Percentiles rank a stretch among this genome's conserved stretches.
phyloP scores from a whole-genome alignment of 2,113 vertebrate species.

The Callospermophilus lateralis region DNA sequence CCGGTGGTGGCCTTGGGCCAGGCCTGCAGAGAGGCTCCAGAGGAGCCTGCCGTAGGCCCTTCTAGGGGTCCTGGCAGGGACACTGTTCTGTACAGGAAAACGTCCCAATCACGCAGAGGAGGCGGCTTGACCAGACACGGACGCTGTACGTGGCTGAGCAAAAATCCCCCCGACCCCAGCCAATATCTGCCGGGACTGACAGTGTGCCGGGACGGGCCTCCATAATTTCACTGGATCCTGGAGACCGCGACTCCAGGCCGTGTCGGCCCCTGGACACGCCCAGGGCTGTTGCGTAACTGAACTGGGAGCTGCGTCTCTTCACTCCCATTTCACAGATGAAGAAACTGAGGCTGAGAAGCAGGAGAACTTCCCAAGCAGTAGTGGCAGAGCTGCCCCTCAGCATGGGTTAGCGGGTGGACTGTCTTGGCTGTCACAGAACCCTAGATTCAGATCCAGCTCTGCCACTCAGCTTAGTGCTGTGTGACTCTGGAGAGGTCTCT shows the following conservation, averaged over 20 bases:
- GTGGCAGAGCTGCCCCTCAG: background rate
- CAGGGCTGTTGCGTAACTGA: background rate
- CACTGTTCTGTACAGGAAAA: background rate
- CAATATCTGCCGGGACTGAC: fast-evolving
- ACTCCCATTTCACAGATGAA: background rate
- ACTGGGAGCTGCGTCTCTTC: background rate
- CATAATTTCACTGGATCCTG: background rate
- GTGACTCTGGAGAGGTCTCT: background rate
- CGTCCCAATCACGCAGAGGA: background rate
- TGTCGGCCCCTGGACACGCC: background rate
- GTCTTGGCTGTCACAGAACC: background rate
- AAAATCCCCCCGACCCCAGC: too few species aligned
- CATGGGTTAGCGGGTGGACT: too few species aligned
- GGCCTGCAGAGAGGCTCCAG: fast-evolving
- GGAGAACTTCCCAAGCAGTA: background rate
- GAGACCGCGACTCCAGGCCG: background rate
- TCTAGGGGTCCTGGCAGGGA: too few species aligned
- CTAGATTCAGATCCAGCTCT: background rate
- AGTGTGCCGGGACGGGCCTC: too few species aligned
- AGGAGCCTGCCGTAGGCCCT: fast-evolving
- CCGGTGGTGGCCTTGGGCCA: fast-evolving
- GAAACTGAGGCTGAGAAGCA: background rate
- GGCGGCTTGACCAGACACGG: too few species aligned
- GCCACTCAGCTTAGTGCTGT: background rate
- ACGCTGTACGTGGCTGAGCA: fast-evolving